Conservation (phyloP, 2,888 invertebrate genomes). For the Dicranocentrus wangi region DNA sequence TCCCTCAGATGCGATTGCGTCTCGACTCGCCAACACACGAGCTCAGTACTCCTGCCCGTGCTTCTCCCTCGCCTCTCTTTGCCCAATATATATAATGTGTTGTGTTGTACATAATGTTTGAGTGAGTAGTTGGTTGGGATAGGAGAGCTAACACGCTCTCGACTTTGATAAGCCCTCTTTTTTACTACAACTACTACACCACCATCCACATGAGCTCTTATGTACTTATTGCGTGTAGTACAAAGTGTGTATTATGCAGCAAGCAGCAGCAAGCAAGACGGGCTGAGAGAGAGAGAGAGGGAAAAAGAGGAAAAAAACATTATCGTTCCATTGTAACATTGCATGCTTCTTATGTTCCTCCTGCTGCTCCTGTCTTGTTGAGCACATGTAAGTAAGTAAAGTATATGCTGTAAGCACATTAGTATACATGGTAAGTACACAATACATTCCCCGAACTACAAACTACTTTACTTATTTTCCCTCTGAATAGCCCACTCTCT, state of each 20-base stretch:
- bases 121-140: not conserved
- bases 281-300: too few species aligned
- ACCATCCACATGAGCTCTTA: conserved; percentile 2
- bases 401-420: conserved; percentile 63
- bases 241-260: conserved; percentile 9
- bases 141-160: conserved; percentile 29
- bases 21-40: conserved; percentile 58
- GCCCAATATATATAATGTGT: too few species aligned
- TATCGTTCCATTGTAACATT: conserved; percentile 48
- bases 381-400: conserved; percentile 63
- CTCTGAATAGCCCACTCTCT: not conserved
- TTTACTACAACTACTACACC: conserved; percentile 37
- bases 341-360: conserved; percentile 56
- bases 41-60: not conserved
- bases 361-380: conserved; percentile 48
- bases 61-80: conserved; percentile 1
- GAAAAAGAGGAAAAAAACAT: too few species aligned
- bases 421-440: conserved; percentile 65
- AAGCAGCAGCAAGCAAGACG: not conserved
- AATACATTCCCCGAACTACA: conserved; percentile 38
- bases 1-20: conserved; percentile 67
- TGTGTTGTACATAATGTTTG: not conserved
- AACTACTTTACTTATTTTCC: conserved; percentile 36
- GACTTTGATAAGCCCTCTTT: conserved; percentile 36
- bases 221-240: conserved; percentile 22